Evolutionary conservation across 1,140 invertebrate species (phyloP).

Genomic region (Drosophila malerkotliana): DNA sequence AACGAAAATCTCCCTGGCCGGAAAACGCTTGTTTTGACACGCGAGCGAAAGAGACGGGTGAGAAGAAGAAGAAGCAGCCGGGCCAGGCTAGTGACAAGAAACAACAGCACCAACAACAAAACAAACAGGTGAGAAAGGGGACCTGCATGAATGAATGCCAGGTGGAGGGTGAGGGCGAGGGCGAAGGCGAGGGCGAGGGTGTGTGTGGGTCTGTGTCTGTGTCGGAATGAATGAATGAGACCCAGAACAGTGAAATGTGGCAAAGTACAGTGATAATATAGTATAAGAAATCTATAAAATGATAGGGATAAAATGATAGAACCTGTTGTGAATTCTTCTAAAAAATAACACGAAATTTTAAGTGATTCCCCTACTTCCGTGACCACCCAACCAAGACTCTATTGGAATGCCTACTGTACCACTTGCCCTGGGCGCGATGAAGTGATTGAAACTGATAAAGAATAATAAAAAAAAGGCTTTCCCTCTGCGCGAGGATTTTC

Average conservation of each 20-base stretch:
- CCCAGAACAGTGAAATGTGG: constrained; percentile 6
- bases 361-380: not conserved
- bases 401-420: constrained; percentile 7
- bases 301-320: not conserved
- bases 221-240: constrained; percentile 17
- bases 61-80: constrained; percentile 14
- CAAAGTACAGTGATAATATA: constrained; percentile 4
- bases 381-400: no score
- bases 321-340: no score
- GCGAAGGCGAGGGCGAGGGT: not conserved
- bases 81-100: constrained; percentile 41
- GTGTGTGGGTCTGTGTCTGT: constrained; percentile 16
- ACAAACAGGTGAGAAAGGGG: constrained; percentile 66
- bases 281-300: not conserved
- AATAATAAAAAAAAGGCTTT: constrained; percentile 46
- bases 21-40: constrained; percentile 75
- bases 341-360: no score
- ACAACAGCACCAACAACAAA: constrained; percentile 52
- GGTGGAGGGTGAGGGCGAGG: not conserved
- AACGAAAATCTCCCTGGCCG: constrained; percentile 53
- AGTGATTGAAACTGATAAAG: constrained; percentile 63
- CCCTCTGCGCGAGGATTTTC: constrained; percentile 49
- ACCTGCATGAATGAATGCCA: constrained; percentile 70
- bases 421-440: constrained; percentile 10
- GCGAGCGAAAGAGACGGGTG: constrained; percentile 28